Evolutionary conservation across 2,797 vertebrate species (phyloP), one percentile per base, ranked within the genome.

Genomic region (Pelodytes ibericus): DNA sequence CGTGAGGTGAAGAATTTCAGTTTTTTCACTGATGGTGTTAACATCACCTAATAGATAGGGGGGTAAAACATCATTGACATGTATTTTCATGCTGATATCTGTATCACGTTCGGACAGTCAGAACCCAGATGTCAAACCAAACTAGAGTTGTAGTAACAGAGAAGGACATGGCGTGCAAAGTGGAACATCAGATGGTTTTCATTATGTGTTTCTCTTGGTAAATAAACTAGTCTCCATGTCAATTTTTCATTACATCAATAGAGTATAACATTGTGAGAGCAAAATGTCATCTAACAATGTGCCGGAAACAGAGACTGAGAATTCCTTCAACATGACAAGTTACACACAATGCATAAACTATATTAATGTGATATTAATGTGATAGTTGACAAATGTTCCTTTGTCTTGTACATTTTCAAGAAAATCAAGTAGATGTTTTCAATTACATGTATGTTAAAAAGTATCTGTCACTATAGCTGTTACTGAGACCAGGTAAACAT

Each of bases 1-100:
- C 72, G 91, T 92, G 72, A 97, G 91, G 57, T 92, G 95, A 81
- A 97, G 85, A 0, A 95, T 92, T 83, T 98, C 95, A 0, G 91
- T 88, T 74, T 90, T 93, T 86, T 96, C 95, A 0, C 88, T 94
- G 78, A 96, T 96, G 49, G 89, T 82, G 6, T 97, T 97, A 75
- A 85, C 89, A 70, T 96, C 94, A 8, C 91, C 96, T 99, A 84
- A 11, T 27, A 75, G 75, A 64, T 47, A 72, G 71, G 22, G 1
- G 4, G 36, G 61, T 18, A 81, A 63, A 30, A 13, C 26, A 25
- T 47, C 24, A 24, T 47, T 20, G 39, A 15, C 53, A 24, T 51
- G n/a, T 67, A 60, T 47, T 72, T 53, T 16, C 44, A 47, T 15
- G 18, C 13, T 15, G 4, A 39, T 8, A 36, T 58, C 56, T 27